Conservation (phyloP, 2,797 vertebrate species). For the Odontamblyopus rebecca region DNA sequence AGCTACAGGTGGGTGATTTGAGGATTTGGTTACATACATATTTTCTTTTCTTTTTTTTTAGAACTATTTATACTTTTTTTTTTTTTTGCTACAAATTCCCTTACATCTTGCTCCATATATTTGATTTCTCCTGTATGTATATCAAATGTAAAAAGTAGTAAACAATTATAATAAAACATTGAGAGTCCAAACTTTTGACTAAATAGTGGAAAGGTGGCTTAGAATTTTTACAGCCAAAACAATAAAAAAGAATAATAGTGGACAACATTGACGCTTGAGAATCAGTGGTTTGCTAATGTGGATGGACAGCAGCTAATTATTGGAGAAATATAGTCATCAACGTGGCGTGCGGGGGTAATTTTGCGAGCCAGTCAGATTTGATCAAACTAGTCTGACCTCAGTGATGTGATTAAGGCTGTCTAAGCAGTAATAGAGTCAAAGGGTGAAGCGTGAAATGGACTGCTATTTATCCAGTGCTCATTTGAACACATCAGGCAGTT, state of each 20-base stretch:
- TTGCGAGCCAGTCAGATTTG: conserved; percentile 38
- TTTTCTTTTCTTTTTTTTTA: too few species aligned
- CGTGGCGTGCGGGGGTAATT: conserved; percentile 35
- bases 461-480: background rate
- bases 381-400: conserved; percentile 25
- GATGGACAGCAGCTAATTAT: conserved; percentile 43
- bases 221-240: conserved; percentile 8
- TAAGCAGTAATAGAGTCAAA: conserved; percentile 18
- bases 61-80: too few species aligned
- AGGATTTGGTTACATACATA: too few species aligned
- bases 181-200: too few species aligned
- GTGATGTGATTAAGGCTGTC: conserved; percentile 18
- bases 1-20: too few species aligned
- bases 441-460: conserved; percentile 8
- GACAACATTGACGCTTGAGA: background rate
- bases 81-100: too few species aligned
- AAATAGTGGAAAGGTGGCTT: background rate
- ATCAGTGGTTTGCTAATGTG: conserved; percentile 28
- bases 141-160: too few species aligned
- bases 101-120: too few species aligned
- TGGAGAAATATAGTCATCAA: conserved; percentile 26
- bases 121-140: too few species aligned
- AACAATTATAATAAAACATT: too few species aligned
- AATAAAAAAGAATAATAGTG: background rate
- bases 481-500: background rate